A percentile compares a stretch with the other conserved stretches of the same genome.
Conservation (phyloP, 2,113 vertebrate genomes). For the Chamaetylas fuelleborni region DNA sequence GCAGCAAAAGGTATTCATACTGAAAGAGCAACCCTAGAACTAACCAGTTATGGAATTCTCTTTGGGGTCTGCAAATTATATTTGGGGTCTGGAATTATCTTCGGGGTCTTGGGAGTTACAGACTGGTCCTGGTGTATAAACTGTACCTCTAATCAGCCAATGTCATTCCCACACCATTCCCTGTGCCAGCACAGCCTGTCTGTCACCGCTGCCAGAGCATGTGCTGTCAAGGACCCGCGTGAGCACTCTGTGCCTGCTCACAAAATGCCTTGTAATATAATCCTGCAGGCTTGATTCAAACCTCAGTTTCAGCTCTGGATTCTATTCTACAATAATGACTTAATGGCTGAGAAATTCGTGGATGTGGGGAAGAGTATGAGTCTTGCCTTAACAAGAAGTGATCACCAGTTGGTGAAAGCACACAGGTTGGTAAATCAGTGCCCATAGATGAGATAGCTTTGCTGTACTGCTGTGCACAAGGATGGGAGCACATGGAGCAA, state of each 20-base stretch:
- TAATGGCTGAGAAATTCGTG: neutral
- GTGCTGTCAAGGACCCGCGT: fast-evolving
- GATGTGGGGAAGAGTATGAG: neutral
- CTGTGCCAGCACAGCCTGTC: neutral
- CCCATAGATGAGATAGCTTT: neutral
- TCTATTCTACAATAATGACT: neutral
- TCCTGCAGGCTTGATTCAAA: neutral
- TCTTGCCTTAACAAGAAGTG: neutral
- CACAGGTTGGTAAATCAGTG: neutral
- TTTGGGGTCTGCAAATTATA: neutral
- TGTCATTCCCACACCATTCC: neutral
- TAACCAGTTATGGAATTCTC: neutral
- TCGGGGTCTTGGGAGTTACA: neutral
- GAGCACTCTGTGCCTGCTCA: neutral
- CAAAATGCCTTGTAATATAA: neutral
- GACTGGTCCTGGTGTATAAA: neutral
- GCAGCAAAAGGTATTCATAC: neutral
- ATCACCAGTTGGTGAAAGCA: neutral
- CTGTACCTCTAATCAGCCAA: neutral
- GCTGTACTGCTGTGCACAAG: neutral
- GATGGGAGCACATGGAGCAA: neutral
- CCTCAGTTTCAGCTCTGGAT: neutral
- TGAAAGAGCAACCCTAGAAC: neutral
- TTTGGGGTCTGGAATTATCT: too few species aligned
- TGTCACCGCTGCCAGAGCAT: neutral